These are phyloP conservation scores for Heterochromis multidens DNA, from an alignment of 2,113 vertebrate genomes.

Conservation along the genomic window DNA sequence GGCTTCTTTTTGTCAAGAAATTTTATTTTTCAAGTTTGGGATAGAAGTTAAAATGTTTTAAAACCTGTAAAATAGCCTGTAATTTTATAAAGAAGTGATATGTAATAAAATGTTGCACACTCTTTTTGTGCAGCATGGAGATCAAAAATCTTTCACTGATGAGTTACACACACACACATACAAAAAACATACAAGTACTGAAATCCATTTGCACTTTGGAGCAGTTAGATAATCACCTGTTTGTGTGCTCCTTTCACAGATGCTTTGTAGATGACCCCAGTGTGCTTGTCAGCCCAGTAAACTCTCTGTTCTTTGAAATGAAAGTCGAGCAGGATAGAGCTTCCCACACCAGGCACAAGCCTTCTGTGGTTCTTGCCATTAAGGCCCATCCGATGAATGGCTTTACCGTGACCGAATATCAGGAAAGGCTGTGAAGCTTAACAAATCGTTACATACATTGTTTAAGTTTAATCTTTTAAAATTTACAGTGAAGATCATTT, in stretches of 20 bases:
- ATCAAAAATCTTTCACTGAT: not conserved
- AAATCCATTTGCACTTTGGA: not conserved
- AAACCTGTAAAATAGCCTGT: not conserved
- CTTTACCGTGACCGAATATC: constrained; percentile 83
- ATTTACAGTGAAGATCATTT: not conserved
- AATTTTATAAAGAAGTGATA: not conserved
- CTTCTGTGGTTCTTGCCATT: constrained; percentile 81
- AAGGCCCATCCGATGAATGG: constrained; percentile 81
- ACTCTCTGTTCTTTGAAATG: constrained; percentile 79
- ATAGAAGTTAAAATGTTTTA: not conserved
- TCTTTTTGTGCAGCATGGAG: not conserved
- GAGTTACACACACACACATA: not conserved
- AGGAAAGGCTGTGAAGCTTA: constrained; percentile 83
- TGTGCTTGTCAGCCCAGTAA: constrained; percentile 86
- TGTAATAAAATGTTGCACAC: not conserved
- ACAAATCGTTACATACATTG: not conserved
- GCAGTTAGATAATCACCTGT: constrained; percentile 78
- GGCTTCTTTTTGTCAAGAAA: too few relatives aligned
- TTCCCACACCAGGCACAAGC: constrained; percentile 76
- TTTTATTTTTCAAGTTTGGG: not conserved
- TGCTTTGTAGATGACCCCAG: constrained; percentile 80
- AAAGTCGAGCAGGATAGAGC: constrained; percentile 81
- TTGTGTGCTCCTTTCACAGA: constrained; percentile 77
- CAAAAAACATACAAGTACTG: not conserved
- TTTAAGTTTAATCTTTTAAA: not conserved